Percentiles rank a stretch among this genome's conserved stretches.
These are phyloP conservation scores for Metopolophium dirhodum DNA, from an alignment of 1,140 invertebrate genomes.

Conservation along the genomic window DNA sequence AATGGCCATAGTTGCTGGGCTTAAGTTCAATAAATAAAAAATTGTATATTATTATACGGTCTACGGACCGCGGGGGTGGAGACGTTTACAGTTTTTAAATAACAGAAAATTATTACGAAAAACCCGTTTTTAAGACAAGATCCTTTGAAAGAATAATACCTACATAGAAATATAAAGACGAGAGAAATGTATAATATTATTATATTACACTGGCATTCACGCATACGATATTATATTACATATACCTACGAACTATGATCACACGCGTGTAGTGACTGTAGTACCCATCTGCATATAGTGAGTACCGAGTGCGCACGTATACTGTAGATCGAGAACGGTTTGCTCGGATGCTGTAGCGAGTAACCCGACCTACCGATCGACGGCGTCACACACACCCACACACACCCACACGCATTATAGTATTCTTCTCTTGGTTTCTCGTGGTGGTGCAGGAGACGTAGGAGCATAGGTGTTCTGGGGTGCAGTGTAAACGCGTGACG, in stretches of 20 bases:
- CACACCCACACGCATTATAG: background rate
- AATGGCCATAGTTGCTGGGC: too few species aligned
- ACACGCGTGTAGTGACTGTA: too few species aligned
- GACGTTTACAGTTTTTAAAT: too few species aligned
- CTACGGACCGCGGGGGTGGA: too few species aligned
- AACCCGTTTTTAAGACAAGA: too few species aligned
- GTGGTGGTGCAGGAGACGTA: background rate
- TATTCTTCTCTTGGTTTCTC: background rate
- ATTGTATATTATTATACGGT: background rate
- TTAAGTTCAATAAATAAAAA: too few species aligned
- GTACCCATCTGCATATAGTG: too few species aligned
- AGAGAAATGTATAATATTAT: too few species aligned
- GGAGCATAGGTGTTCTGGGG: background rate
- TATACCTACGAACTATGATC: too few species aligned
- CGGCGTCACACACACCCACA: background rate
- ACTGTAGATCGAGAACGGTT: background rate
- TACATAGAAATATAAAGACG: too few species aligned
- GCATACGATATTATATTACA: background rate
- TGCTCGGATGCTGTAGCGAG: background rate
- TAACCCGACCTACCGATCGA: background rate
- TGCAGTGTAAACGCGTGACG: constrained; percentile 38
- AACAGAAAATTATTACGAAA: too few species aligned
- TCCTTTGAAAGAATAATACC: too few species aligned
- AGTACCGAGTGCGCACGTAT: background rate
- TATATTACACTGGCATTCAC: background rate